phyloP scores from a whole-genome alignment of 1,140 invertebrate genomes.

The Drosophila tropicalis region DNA sequence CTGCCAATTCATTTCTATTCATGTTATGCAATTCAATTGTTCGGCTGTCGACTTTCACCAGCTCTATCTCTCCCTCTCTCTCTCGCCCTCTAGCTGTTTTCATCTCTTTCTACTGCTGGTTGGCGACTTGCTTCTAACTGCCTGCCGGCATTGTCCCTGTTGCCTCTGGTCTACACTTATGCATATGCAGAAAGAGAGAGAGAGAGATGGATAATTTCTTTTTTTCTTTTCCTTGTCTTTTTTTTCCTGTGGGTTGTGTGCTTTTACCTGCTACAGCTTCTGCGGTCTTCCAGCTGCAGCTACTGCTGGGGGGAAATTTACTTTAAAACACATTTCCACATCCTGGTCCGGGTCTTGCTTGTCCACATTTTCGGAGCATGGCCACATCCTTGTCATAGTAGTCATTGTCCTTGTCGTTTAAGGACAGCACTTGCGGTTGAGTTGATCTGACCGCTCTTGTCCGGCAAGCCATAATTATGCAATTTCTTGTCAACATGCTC shows the following conservation, averaged over 20 bases:
- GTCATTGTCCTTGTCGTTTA: slow-evolving; percentile 59
- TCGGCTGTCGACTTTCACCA: slow-evolving; percentile 15
- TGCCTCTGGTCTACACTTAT: slow-evolving; percentile 31
- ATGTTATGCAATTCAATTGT: slow-evolving; percentile 81
- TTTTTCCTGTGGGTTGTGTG: background rate
- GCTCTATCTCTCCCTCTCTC: background rate
- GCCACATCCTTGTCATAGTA: slow-evolving; percentile 11
- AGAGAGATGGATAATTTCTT: background rate
- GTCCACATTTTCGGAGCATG: slow-evolving; percentile 3
- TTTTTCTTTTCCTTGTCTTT: slow-evolving; percentile 2
- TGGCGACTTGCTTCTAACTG: slow-evolving; percentile 37
- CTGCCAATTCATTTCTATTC: slow-evolving; percentile 78
- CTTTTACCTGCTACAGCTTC: slow-evolving; percentile 33
- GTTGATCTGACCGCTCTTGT: slow-evolving; percentile 78
- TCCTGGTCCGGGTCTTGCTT: background rate
- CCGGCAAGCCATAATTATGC: slow-evolving; percentile 82
- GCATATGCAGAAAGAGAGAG: slow-evolving; percentile 50
- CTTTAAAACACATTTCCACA: slow-evolving; percentile 17
- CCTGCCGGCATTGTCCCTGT: slow-evolving; percentile 8
- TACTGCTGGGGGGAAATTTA: slow-evolving; percentile 6
- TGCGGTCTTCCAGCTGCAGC: slow-evolving; percentile 20
- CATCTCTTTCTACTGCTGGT: slow-evolving; percentile 27
- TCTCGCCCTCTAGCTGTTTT: background rate
- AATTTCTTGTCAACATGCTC: slow-evolving; percentile 81
- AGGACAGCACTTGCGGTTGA: slow-evolving; percentile 78